Evolutionary conservation across 2,888 invertebrate genomes (phyloP).

Genomic region (Clitarchus hookeri): DNA sequence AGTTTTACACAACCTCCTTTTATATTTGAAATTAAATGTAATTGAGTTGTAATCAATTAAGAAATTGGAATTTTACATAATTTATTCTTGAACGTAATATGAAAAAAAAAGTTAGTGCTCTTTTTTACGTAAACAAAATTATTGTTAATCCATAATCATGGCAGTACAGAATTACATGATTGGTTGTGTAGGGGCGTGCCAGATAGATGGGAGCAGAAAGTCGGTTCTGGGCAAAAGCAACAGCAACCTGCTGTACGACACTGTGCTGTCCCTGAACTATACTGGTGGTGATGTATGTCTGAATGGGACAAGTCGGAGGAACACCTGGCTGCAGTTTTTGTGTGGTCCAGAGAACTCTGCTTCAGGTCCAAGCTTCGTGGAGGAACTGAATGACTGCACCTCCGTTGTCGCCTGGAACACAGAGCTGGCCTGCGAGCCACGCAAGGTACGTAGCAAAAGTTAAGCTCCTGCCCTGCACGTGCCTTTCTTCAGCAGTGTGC

Average conservation of each 20-base stretch:
- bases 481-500: too few species aligned
- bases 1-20: too few species aligned
- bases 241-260: background rate
- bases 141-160: too few species aligned
- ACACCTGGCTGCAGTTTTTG: conserved; percentile 10
- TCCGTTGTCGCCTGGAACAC: conserved; percentile 20
- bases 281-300: background rate
- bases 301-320: background rate
- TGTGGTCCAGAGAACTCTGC: conserved; percentile 1
- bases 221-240: background rate
- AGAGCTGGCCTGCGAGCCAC: conserved; percentile 15
- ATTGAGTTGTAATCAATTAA: too few species aligned
- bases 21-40: too few species aligned
- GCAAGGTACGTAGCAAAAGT: background rate
- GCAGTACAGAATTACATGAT: too few species aligned
- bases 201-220: background rate
- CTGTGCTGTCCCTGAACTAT: background rate
- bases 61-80: too few species aligned
- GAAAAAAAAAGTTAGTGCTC: too few species aligned
- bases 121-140: too few species aligned
- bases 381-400: conserved; percentile 12
- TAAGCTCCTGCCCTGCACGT: too few species aligned
- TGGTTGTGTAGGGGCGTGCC: background rate
- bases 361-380: background rate
- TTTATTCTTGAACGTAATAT: too few species aligned